Evolutionary conservation across 2,797 vertebrate genomes (phyloP).

Genomic region (Danio albolineatus): DNA sequence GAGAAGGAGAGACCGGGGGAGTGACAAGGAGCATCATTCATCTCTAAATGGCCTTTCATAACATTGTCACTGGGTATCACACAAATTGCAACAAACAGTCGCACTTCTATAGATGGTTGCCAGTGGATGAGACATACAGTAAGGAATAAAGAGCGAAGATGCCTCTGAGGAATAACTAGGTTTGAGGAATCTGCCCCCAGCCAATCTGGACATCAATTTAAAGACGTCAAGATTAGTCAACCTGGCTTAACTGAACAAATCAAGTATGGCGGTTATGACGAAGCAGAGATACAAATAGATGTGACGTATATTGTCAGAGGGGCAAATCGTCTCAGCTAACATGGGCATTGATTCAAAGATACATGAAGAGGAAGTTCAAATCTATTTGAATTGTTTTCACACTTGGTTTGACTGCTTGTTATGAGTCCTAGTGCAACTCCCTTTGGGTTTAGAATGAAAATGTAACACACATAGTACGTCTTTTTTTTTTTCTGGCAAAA

Average conservation of each 20-base stretch:
- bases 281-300: constrained; percentile 62
- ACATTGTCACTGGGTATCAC: constrained; percentile 78
- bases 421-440: neutral
- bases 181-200: constrained; percentile 68
- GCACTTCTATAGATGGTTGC: constrained; percentile 64
- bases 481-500: no score
- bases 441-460: neutral
- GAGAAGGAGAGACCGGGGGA: constrained; percentile 45
- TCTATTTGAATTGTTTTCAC: neutral
- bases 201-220: constrained; percentile 68
- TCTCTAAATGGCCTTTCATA: constrained; percentile 75
- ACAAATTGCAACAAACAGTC: constrained; percentile 72
- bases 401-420: neutral
- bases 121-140: constrained; percentile 51
- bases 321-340: neutral
- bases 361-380: neutral
- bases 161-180: constrained; percentile 69
- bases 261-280: constrained; percentile 75
- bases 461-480: neutral
- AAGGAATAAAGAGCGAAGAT: constrained; percentile 71
- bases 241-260: constrained; percentile 73
- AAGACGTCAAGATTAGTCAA: constrained; percentile 77
- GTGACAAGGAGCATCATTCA: constrained; percentile 72
- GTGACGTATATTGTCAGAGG: neutral
- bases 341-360: constrained; percentile 11